phyloP scores from a whole-genome alignment of 2,888 invertebrate species.

The Netelia fuscicornis region DNA sequence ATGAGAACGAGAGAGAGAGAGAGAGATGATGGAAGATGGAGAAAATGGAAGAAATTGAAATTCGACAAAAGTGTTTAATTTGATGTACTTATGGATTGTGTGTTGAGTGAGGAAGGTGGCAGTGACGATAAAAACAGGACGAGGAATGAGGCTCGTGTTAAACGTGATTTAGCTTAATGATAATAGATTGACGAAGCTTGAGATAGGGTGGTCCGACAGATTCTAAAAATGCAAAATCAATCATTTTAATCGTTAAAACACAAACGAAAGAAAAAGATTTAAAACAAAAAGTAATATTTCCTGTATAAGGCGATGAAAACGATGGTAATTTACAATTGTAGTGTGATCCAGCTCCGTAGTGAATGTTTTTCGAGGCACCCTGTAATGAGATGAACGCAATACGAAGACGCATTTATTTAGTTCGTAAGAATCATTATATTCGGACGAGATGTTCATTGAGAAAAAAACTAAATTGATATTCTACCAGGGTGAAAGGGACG shows the following conservation, averaged over 20 bases:
- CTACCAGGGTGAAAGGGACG: neutral
- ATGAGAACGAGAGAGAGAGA: conserved; percentile 29
- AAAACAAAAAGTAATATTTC: neutral
- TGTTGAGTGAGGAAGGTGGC: conserved; percentile 21
- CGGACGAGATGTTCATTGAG: conserved; percentile 15
- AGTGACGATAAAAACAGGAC: neutral
- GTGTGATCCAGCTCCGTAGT: conserved; percentile 26
- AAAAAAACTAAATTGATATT: conserved; percentile 6
- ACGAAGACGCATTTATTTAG: conserved; percentile 64
- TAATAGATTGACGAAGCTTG: conserved; percentile 32
- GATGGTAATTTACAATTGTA: conserved; percentile 11
- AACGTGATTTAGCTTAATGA: conserved; percentile 55
- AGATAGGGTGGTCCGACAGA: conserved; percentile 48
- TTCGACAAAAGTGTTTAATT: conserved; percentile 55
- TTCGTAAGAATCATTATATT: conserved; percentile 56
- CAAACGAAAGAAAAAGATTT: neutral
- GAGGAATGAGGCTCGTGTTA: conserved; percentile 23
- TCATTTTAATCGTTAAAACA: conserved; percentile 20
- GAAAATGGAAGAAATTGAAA: conserved; percentile 8
- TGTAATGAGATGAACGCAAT: conserved; percentile 59
- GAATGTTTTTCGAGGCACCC: conserved; percentile 40
- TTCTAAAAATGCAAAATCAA: conserved; percentile 41
- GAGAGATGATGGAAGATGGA: neutral
- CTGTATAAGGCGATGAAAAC: neutral
- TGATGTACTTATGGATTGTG: conserved; percentile 55